Base-by-base conservation (phyloP, 30 jellyfish, hydroid and myxozoan species). In the Hydractinia echinata region DNA sequence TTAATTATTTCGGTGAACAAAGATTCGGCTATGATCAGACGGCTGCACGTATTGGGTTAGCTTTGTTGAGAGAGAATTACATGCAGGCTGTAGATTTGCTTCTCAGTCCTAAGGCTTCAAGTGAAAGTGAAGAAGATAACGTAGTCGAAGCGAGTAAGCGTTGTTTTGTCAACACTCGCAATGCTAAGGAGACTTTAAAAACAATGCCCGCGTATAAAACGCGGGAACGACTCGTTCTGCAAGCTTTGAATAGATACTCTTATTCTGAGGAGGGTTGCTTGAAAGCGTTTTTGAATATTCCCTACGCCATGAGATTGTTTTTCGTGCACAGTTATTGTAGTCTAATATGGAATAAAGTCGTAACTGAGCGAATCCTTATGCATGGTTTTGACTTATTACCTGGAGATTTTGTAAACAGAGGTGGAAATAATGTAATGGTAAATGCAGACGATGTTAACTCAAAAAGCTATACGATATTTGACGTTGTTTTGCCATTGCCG, bases 251-350 rank as follows among this genome's bases (percentile, higher is more conserved):
- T 56, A 87, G 84, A 60, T 84, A 89, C 79, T 87, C 88, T n/a
- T 89, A 16, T 51, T 19, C 78, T 1, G 85, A 89, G 10, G 83
- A 83, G 13, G 96, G 96, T 51, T 89, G 96, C 51, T 58, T 60
- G 7, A 85, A 89, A 11, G 95, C 95, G 1, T 11, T 89, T 58
- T 76, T 66, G 53, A 54, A 81, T 16, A 53, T 89, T 5, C 95
- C 95, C 1, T 83, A 83, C 53, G 67, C 82, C 39, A 80, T 66
- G 21, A 58, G 96, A 71, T 76, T 89, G 14, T 74, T 89, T 84
- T 89, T 83, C 53, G 88, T 89, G 77, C 96, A 89, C 68, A 89
- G 96, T 70, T 89, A 89, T 68, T 78, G 94, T 81, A 89, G 96
- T 70, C 72, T 83, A 52, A 66, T 89, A 7, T 89, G 96, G 96